These are phyloP conservation scores for Benitochromis conjunctus DNA, from an alignment of 2,113 vertebrate genomes.

Conservation along the genomic window DNA sequence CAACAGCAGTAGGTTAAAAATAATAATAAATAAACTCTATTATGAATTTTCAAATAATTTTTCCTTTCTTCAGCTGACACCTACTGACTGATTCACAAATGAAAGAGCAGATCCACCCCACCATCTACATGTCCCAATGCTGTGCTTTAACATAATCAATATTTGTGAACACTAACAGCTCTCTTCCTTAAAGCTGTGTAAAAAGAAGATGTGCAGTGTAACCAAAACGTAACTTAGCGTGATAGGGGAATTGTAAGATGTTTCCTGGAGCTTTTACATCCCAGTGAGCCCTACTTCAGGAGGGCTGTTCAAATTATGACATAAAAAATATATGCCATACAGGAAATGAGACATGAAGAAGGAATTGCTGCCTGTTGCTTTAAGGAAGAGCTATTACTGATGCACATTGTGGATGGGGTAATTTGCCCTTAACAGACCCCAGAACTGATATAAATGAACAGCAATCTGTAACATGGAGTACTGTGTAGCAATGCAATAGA, in stretches of 20 bases:
- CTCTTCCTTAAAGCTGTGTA: background rate
- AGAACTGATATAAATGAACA: slow-evolving; percentile 15
- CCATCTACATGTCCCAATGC: background rate
- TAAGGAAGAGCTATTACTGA: background rate
- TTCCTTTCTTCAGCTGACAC: background rate
- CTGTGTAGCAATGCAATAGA: background rate
- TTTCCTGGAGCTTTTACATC: slow-evolving; percentile 12
- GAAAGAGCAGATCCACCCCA: background rate
- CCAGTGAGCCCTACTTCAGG: background rate
- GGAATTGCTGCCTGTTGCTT: background rate
- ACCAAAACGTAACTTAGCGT: background rate
- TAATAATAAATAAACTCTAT: background rate
- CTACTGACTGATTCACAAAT: background rate
- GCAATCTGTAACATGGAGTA: background rate
- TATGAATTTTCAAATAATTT: background rate
- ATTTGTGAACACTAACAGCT: background rate
- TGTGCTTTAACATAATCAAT: background rate
- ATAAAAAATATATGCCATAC: background rate
- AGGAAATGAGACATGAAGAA: background rate
- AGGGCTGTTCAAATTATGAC: background rate
- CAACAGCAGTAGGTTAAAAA: background rate
- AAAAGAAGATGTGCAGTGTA: background rate
- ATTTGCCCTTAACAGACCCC: background rate
- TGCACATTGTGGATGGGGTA: background rate
- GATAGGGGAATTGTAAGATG: background rate